Percentiles rank a stretch among this genome's conserved stretches.
Conservation (phyloP, 1,140 invertebrate species). For the Gyrodactylus bullatarudis region DNA sequence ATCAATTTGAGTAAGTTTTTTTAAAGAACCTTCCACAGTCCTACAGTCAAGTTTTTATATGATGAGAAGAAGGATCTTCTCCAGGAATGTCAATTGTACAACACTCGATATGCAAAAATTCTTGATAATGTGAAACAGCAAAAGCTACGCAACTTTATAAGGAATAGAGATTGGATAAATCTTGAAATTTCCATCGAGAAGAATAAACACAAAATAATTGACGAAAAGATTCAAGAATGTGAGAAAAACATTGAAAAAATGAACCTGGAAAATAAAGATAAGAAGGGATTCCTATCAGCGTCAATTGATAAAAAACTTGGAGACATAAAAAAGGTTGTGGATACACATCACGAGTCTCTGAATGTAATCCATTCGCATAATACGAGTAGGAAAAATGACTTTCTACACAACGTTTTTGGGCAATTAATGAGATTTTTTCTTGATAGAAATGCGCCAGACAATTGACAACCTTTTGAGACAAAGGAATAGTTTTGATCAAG, state of each 20-base stretch:
- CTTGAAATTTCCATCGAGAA: background rate
- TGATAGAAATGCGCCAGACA: background rate
- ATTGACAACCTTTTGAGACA: background rate
- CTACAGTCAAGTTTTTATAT: background rate
- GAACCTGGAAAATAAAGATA: background rate
- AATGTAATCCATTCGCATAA: background rate
- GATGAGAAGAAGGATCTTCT: background rate
- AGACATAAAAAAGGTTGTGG: background rate
- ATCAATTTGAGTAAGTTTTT: background rate
- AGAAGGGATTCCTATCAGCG: too few species aligned
- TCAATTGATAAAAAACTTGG: background rate
- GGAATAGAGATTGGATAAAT: background rate
- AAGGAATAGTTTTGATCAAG: background rate
- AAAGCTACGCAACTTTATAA: background rate
- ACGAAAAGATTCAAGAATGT: background rate
- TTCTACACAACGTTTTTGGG: background rate
- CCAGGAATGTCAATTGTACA: background rate
- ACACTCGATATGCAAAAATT: background rate
- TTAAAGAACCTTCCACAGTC: background rate
- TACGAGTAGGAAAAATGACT: background rate
- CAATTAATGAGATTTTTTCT: background rate
- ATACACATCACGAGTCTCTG: background rate
- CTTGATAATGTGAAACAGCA: background rate
- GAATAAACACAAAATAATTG: background rate
- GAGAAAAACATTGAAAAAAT: background rate